Conservation (phyloP, 1,140 invertebrate species). For the Apis dorsata region DNA sequence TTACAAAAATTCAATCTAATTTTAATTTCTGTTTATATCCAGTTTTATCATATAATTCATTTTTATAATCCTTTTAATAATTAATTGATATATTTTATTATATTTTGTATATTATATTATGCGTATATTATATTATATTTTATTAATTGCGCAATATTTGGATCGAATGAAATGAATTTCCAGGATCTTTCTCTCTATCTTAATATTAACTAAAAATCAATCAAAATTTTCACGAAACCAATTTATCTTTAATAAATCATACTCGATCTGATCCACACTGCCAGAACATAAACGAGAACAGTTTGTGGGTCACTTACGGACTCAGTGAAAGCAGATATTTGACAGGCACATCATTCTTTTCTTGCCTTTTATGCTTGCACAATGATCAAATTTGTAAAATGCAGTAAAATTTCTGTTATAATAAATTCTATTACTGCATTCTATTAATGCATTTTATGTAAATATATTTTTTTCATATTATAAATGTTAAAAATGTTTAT, state of each 20-base stretch:
- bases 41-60: neutral
- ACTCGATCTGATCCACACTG: neutral
- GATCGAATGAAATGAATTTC: neutral
- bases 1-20: neutral
- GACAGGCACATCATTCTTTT: conserved; percentile 60
- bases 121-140: neutral
- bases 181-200: neutral
- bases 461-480: too few species aligned
- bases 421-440: too few species aligned
- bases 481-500: too few species aligned
- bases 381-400: neutral
- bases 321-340: conserved; percentile 64
- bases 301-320: conserved; percentile 55
- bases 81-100: neutral
- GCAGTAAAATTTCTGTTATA: too few species aligned
- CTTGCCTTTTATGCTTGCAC: conserved; percentile 15
- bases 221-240: too few species aligned
- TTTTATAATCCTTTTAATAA: neutral
- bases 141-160: neutral
- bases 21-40: neutral
- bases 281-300: conserved; percentile 23
- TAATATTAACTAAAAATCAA: neutral
- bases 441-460: too few species aligned
- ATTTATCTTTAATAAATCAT: neutral
- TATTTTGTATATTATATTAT: too few species aligned